These are phyloP conservation scores for Schizotus pectinicornis DNA, from an alignment of 2,888 invertebrate genomes.

Conservation along the genomic window DNA sequence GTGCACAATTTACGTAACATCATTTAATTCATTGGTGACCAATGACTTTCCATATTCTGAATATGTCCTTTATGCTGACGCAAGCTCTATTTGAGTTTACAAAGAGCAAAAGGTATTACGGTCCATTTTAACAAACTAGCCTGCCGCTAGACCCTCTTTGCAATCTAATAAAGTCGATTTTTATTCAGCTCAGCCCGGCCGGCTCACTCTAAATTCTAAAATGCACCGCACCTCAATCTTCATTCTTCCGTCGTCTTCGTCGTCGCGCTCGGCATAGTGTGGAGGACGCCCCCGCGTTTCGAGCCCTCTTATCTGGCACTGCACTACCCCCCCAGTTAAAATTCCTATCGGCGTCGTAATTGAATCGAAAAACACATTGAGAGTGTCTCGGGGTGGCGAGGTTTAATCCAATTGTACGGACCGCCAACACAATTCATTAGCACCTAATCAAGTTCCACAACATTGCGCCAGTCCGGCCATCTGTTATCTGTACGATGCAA, in stretches of 20 bases:
- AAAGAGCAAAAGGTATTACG: no score
- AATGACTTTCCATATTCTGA: no score
- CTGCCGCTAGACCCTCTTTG: background rate
- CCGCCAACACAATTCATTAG: constrained; percentile 54
- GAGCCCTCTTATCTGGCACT: constrained; percentile 44
- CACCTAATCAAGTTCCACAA: constrained; percentile 56
- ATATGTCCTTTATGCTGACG: no score
- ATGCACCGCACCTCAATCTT: constrained; percentile 45
- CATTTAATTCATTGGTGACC: no score
- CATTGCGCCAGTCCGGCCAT: constrained; percentile 50
- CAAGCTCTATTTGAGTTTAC: no score
- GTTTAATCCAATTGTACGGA: constrained; percentile 53
- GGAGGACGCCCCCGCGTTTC: constrained; percentile 3
- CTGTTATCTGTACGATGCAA: constrained; percentile 51
- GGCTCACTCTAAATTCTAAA: constrained; percentile 40
- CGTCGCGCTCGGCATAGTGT: background rate
- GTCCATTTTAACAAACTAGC: no score
- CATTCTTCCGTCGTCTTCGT: constrained; percentile 40
- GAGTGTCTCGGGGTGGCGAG: constrained; percentile 37
- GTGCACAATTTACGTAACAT: no score
- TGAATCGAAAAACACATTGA: constrained; percentile 53
- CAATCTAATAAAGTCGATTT: constrained; percentile 31
- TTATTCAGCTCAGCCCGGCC: constrained; percentile 37
- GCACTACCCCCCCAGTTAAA: constrained; percentile 44
- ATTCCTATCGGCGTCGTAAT: constrained; percentile 49